Percentiles rank a stretch among this genome's conserved stretches.
Conservation (phyloP, 1,140 invertebrate genomes). For the Nasonia longicornis region DNA sequence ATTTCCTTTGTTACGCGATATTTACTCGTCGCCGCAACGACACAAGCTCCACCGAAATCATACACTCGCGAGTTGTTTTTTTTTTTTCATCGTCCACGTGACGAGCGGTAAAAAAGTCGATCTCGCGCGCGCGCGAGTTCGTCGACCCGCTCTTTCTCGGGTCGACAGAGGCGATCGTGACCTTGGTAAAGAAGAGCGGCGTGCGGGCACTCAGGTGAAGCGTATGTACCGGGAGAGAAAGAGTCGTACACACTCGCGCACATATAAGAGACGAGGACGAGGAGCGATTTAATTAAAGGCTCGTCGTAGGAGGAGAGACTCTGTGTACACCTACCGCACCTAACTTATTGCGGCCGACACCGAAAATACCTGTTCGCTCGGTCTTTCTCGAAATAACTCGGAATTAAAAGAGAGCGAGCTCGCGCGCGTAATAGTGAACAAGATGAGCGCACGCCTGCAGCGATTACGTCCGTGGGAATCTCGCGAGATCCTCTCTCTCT, state of each 20-base stretch:
- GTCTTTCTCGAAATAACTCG: not conserved
- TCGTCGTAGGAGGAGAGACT: no score
- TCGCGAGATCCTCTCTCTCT: slow-evolving; percentile 1
- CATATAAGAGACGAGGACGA: not conserved
- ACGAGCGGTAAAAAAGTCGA: not conserved
- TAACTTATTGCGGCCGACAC: no score
- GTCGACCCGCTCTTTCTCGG: slow-evolving; percentile 32
- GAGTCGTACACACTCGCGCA: not conserved
- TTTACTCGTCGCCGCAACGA: no score
- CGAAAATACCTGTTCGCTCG: not conserved
- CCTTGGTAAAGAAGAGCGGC: slow-evolving; percentile 56
- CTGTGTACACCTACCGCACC: no score
- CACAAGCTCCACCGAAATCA: no score
- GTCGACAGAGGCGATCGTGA: slow-evolving; percentile 51
- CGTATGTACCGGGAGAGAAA: slow-evolving; percentile 43
- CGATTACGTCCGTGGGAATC: slow-evolving; percentile 42
- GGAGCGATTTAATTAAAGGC: slow-evolving; percentile 26
- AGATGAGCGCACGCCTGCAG: not conserved
- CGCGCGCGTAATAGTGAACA: slow-evolving; percentile 27
- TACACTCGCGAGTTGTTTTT: not conserved
- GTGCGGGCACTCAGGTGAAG: slow-evolving; percentile 52
- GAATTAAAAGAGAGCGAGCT: not conserved
- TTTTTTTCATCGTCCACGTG: not conserved
- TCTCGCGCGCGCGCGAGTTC: not conserved
- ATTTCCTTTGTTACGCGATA: not conserved